Base-by-base conservation (phyloP, 2,113 vertebrate genomes). In the Athene noctua region DNA sequence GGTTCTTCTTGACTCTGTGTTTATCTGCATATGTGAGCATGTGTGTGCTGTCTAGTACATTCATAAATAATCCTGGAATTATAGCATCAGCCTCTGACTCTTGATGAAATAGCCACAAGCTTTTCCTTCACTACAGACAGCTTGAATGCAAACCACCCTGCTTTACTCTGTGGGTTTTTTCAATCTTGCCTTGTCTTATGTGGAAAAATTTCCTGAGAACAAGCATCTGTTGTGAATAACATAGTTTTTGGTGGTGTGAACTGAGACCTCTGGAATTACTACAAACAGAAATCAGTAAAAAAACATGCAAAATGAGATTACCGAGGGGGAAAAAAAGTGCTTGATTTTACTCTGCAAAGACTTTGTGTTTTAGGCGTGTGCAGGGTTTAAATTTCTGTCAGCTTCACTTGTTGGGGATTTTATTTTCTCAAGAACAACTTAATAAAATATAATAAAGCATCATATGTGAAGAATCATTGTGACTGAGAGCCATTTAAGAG, bases 381-480 rank as follows among this genome's bases (percentile, higher is more conserved):
- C 25, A 80, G 34, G 11, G 15, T 72, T 91, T 82, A 81, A 58
- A 29, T 72, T 91, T 88, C 46, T 80, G 46, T 67, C 55, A 67
- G 57, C 47, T 68, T 88, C 47, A 16, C 32, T 49, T 79, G 26
- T 36, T 86, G 42, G 3, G 11, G 36, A 62, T 70, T 52, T 84
- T 92, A 27, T 90, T 81, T 72, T 92, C 54, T 82, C 63, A 84
- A 84, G 75, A 96, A 85, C 71, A 80, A 68, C 75, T 90, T 88
- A 80, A 79, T 87, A 89, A 95, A 96, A 88, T 52, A 63, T 77
- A 80, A 67, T 94, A 80, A 97, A 92, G 38, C 29, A 91, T 94
- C 38, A n/a, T 42, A 83, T 70, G 49, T 89, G 84, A 96, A 73
- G 80, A 94, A 86, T 90, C 68, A 83, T 94, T 90, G 91, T 86